Conservation (phyloP, 2,888 invertebrate genomes). For the Calliscelio sp. region DNA sequence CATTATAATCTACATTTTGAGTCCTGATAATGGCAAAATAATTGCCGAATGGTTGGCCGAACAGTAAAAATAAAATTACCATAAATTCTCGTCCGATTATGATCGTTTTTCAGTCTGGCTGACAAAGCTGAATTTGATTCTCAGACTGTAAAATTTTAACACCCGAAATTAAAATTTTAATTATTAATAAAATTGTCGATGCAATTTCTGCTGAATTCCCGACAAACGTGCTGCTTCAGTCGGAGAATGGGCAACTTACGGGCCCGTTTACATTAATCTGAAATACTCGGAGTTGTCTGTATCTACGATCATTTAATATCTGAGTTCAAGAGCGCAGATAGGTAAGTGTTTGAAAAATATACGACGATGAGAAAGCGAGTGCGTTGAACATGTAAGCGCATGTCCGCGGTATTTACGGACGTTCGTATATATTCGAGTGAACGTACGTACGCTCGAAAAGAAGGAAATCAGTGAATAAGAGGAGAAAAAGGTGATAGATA, state of each 20-base stretch:
- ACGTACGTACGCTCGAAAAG: constrained; percentile 53
- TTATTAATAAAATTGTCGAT: no score
- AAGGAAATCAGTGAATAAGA: constrained; percentile 70
- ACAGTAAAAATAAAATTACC: no score
- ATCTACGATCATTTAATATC: constrained; percentile 67
- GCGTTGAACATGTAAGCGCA: constrained; percentile 65
- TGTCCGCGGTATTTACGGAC: constrained; percentile 71
- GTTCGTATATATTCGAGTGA: constrained; percentile 59
- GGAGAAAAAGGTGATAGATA: constrained; percentile 73
- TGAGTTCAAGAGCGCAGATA: constrained; percentile 57
- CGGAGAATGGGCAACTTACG: constrained; percentile 27
- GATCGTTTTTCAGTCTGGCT: no score
- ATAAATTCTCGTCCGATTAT: no score
- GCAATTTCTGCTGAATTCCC: no score
- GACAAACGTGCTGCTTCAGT: neutral
- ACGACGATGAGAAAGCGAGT: constrained; percentile 68
- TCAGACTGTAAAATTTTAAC: no score
- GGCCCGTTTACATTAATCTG: constrained; percentile 25
- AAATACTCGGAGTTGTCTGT: constrained; percentile 49
- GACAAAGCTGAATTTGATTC: no score
- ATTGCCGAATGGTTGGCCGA: no score
- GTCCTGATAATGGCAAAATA: neutral
- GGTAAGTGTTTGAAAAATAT: constrained; percentile 69
- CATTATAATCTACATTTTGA: no score
- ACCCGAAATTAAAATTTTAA: no score